Percentiles rank a stretch among this genome's conserved stretches.
phyloP scores from a whole-genome alignment of 1,140 invertebrate genomes.

The Drosophila sproati region DNA sequence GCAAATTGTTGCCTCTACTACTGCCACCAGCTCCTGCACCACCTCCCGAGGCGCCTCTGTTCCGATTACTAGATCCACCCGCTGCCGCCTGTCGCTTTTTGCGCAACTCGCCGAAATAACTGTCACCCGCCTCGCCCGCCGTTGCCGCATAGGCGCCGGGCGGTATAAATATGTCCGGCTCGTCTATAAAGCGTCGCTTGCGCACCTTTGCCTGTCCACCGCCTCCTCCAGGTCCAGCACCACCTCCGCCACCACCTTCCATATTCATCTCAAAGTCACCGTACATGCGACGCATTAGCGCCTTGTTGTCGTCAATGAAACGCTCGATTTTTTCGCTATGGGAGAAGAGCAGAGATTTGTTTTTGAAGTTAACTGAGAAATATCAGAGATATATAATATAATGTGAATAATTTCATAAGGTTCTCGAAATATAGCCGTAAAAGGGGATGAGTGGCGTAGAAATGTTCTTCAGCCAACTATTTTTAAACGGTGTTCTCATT shows the following conservation, averaged over 20 bases:
- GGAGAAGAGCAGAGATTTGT: not conserved
- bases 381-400: not conserved
- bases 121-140: constrained; percentile 83
- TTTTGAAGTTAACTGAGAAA: not conserved
- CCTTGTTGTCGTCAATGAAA: constrained; percentile 97
- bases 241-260: constrained; percentile 84
- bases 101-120: constrained; percentile 86
- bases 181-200: constrained; percentile 86
- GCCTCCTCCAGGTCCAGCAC: not conserved
- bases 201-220: constrained; percentile 84
- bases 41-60: constrained; percentile 35
- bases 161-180: constrained; percentile 85
- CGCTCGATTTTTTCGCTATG: constrained; percentile 93
- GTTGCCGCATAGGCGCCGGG: constrained; percentile 80
- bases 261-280: constrained; percentile 91
- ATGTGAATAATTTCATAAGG: too few species aligned
- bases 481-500: too few species aligned
- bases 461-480: too few species aligned
- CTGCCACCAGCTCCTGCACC: constrained; percentile 25
- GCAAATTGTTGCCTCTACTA: constrained; percentile 47
- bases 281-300: constrained; percentile 96
- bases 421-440: too few species aligned
- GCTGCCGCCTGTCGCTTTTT: constrained; percentile 86
- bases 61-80: constrained; percentile 54
- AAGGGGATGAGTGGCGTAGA: too few species aligned